Base-by-base conservation (phyloP, 2,888 invertebrate species). In the Seira sanloemensis region DNA sequence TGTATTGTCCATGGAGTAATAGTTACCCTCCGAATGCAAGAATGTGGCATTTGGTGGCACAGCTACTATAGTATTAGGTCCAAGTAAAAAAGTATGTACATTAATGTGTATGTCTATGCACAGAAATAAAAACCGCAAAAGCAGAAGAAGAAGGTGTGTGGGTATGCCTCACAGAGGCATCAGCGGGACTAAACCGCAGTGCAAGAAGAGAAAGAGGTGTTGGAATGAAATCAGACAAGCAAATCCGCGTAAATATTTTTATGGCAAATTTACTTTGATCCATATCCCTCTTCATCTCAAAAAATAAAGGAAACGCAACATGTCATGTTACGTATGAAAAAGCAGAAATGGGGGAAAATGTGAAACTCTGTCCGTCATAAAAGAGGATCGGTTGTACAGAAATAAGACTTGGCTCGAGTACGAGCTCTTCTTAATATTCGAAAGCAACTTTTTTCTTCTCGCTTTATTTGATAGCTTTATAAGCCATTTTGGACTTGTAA, bases 161-260 rank as follows among this genome's bases (percentile, higher is more conserved):
- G n/a, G n/a, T n/a, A n/a, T n/a, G n/a, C n/a, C n/a, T n/a, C n/a
- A n/a, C n/a, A n/a, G n/a, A n/a, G n/a, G n/a, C n/a, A n/a, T n/a
- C n/a, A n/a, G n/a, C n/a, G n/a, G n/a, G n/a, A n/a, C 37, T 37
- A 37, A 37, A 37, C 37, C 12, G 37, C 37, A 37, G 12, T 7
- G 37, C 37, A 37, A 37, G 37, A 7, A 37, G 18, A n/a, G 72
- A 26, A 68, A 68, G 78, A 74, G 78, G 83, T 74, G 78, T 74
- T 78, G 26, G 68, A 74, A 84, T 84, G 78, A 72, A 84, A 84
- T 84, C 83, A 84, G 83, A 84, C 83, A 84, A 74, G 78, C 78
- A 84, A 84, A 84, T 84, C 78, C 83, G 83, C 83, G 83, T 84
- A 84, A 78, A 84, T 78, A 78, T 78, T 84, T 84, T 84, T 84